Conservation (phyloP, 2,888 invertebrate species). For the Nomada ferruginata region DNA sequence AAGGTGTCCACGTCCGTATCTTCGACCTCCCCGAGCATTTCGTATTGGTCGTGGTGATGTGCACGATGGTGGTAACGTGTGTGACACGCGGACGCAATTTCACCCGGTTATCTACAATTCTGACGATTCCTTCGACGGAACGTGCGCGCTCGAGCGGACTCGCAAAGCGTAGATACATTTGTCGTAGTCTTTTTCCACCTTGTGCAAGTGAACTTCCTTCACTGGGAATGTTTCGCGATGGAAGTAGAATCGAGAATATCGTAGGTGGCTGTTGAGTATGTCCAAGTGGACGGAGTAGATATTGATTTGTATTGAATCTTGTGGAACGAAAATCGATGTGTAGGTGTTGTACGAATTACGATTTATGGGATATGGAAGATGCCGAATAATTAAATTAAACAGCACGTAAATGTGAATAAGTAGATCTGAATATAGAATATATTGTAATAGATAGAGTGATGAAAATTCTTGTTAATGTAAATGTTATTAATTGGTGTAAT, state of each 20-base stretch:
- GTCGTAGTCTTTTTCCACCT: neutral
- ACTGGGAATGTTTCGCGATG: neutral
- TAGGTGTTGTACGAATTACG: neutral
- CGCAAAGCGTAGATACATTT: neutral
- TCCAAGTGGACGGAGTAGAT: neutral
- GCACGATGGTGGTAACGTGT: conserved; percentile 46
- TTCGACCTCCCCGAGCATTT: conserved; percentile 63
- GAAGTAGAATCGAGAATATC: neutral
- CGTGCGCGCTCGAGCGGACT: neutral
- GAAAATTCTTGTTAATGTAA: too few species aligned
- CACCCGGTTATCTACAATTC: conserved; percentile 39
- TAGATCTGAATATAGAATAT: too few species aligned
- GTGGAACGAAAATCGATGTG: neutral
- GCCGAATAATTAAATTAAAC: too few species aligned
- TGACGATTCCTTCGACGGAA: conserved; percentile 23
- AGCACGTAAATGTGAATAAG: too few species aligned
- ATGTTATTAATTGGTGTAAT: too few species aligned
- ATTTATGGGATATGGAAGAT: too few species aligned
- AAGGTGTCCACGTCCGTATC: conserved; percentile 75
- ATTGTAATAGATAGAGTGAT: too few species aligned
- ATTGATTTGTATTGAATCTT: neutral
- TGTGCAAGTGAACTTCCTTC: neutral
- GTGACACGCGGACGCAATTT: conserved; percentile 41
- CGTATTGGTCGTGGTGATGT: conserved; percentile 55
- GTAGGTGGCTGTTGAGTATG: neutral